These are phyloP conservation scores for Orius insidiosus DNA, from an alignment of 1,140 invertebrate species.

Conservation along the genomic window DNA sequence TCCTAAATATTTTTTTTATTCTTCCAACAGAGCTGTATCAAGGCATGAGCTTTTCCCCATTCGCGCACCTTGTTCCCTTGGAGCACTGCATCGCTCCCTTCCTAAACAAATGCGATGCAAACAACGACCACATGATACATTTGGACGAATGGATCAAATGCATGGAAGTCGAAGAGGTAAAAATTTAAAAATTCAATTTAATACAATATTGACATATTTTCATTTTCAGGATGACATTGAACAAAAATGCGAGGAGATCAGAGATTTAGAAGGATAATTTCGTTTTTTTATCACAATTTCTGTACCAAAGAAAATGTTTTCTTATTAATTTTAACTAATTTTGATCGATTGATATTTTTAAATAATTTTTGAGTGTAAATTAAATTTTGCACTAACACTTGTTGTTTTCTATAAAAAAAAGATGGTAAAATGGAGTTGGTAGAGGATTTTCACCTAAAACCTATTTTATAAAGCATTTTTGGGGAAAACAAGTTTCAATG, in stretches of 20 bases:
- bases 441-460: too few species aligned
- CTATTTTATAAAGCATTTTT: too few species aligned
- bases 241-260: constrained; percentile 37
- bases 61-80: constrained; percentile 71
- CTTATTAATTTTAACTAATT: too few species aligned
- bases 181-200: constrained; percentile 7
- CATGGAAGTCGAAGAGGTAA: constrained; percentile 61
- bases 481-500: too few species aligned
- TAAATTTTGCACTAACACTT: too few species aligned
- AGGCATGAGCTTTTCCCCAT: constrained; percentile 90
- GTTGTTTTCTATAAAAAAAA: too few species aligned
- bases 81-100: constrained; percentile 94
- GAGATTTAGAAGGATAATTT: constrained; percentile 20
- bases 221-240: constrained; percentile 36
- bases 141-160: constrained; percentile 84
- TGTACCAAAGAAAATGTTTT: too few species aligned
- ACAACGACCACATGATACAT: constrained; percentile 77
- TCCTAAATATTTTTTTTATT: background rate
- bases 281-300: constrained; percentile 3
- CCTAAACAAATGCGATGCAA: constrained; percentile 68
- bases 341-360: too few species aligned
- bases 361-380: too few species aligned
- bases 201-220: constrained; percentile 11
- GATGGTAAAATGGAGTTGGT: too few species aligned
- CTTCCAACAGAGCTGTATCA: constrained; percentile 46